A percentile compares a stretch with the other conserved stretches of the same genome.
phyloP scores from a whole-genome alignment of 1,140 invertebrate species.

The Oscheius sp. region DNA sequence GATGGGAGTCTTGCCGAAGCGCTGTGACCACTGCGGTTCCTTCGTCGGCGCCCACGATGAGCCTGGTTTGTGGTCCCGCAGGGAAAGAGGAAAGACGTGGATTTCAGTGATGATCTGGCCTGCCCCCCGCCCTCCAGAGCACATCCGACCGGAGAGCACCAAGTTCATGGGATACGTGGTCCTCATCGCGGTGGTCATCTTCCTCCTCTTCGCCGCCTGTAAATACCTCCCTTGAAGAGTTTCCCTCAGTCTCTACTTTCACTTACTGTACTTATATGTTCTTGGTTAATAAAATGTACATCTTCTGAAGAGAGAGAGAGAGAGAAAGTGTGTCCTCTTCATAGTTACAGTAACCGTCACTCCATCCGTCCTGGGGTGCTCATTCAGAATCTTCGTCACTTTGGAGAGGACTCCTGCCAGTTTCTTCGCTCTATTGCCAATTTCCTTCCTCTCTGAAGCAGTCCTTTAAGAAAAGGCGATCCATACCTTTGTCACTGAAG shows the following conservation, averaged over 20 bases:
- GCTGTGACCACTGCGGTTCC: conserved; percentile 3
- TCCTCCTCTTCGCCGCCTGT: conserved; percentile 33
- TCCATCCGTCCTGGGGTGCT: too few relatives aligned
- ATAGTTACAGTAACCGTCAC: too few relatives aligned
- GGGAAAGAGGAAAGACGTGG: neutral
- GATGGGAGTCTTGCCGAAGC: neutral
- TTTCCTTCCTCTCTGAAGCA: too few relatives aligned
- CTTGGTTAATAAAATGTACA: too few relatives aligned
- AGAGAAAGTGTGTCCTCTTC: too few relatives aligned
- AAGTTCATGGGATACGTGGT: conserved; percentile 36
- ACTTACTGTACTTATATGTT: too few relatives aligned
- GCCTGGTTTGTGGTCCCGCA: neutral
- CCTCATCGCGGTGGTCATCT: conserved; percentile 33
- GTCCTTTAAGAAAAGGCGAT: too few relatives aligned
- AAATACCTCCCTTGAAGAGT: conserved; percentile 31
- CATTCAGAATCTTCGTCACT: too few relatives aligned
- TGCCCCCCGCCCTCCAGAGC: conserved; percentile 23
- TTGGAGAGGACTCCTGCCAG: too few relatives aligned
- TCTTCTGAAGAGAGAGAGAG: too few relatives aligned
- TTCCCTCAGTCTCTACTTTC: neutral
- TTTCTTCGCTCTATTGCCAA: too few relatives aligned
- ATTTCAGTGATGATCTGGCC: conserved; percentile 34
- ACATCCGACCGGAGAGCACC: conserved; percentile 22
- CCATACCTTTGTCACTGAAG: too few relatives aligned
- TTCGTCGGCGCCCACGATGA: neutral